Evolutionary conservation across 2,113 vertebrate genomes (phyloP).

Genomic region (Apistogramma diplotaenia): DNA sequence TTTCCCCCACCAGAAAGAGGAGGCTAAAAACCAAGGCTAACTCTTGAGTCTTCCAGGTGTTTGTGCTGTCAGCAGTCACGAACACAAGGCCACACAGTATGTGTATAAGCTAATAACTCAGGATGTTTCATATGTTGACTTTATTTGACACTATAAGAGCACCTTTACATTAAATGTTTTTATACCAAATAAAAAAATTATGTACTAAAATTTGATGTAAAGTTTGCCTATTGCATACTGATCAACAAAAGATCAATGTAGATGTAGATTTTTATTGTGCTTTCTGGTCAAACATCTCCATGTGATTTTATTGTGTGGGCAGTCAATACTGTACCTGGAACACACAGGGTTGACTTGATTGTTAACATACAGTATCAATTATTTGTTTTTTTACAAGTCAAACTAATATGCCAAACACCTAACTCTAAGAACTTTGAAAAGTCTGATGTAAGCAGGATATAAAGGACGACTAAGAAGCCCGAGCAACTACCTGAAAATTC

Average conservation of each 20-base stretch:
- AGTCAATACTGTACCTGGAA: not conserved
- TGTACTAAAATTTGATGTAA: not conserved
- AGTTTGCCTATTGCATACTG: not conserved
- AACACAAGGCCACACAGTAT: not conserved
- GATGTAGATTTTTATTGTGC: not conserved
- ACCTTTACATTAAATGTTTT: not conserved
- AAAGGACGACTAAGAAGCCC: not conserved
- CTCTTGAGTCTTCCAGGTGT: not conserved
- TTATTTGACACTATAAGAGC: not conserved
- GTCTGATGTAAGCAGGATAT: not conserved
- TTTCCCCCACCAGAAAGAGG: not conserved
- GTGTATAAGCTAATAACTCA: not conserved
- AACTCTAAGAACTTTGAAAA: not conserved
- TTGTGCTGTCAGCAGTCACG: not conserved
- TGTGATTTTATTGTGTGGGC: not conserved
- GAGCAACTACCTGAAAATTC: not conserved
- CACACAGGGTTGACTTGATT: not conserved
- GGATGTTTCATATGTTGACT: not conserved
- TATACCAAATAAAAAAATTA: conserved; percentile 19
- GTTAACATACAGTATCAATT: not conserved
- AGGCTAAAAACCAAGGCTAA: not conserved
- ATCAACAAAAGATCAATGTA: not conserved
- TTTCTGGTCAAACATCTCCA: no score
- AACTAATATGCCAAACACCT: not conserved
- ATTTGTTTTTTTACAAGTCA: not conserved